These are phyloP conservation scores for Rhizoglyphus robini DNA, from an alignment of 1,140 invertebrate species.

Conservation along the genomic window DNA sequence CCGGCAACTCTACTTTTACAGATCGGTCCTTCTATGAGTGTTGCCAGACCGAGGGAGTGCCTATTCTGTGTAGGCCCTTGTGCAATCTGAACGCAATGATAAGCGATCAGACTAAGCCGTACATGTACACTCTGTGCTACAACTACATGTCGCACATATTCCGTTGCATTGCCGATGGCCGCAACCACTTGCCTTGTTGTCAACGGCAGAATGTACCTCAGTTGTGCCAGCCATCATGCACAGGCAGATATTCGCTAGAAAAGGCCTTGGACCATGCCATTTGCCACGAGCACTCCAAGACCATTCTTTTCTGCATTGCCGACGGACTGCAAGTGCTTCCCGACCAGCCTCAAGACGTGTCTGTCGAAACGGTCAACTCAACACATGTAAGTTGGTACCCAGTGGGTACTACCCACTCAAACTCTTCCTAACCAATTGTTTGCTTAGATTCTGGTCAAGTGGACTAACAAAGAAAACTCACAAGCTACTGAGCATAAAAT, in stretches of 20 bases:
- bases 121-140: slow-evolving; percentile 53
- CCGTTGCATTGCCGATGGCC: slow-evolving; percentile 50
- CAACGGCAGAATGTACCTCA: slow-evolving; percentile 60
- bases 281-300: slow-evolving; percentile 62
- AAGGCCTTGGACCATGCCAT: slow-evolving; percentile 67
- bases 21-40: slow-evolving; percentile 50
- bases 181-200: slow-evolving; percentile 69
- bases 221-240: slow-evolving; percentile 65
- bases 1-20: slow-evolving; percentile 32
- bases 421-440: too few relatives aligned
- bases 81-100: slow-evolving; percentile 62
- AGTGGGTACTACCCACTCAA: not conserved
- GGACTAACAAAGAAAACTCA: not conserved
- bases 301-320: slow-evolving; percentile 50
- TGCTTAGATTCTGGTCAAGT: slow-evolving; percentile 12
- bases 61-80: slow-evolving; percentile 52
- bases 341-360: slow-evolving; percentile 50
- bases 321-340: slow-evolving; percentile 35
- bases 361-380: slow-evolving; percentile 52
- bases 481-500: slow-evolving; percentile 5
- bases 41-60: slow-evolving; percentile 51
- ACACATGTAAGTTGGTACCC: slow-evolving; percentile 42
- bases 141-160: slow-evolving; percentile 59
- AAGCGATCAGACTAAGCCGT: slow-evolving; percentile 59
- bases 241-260: slow-evolving; percentile 64